Evolutionary conservation across 2,113 vertebrate species (phyloP), one percentile per base, ranked within the genome.

Genomic region (Mustelus asterias): DNA sequence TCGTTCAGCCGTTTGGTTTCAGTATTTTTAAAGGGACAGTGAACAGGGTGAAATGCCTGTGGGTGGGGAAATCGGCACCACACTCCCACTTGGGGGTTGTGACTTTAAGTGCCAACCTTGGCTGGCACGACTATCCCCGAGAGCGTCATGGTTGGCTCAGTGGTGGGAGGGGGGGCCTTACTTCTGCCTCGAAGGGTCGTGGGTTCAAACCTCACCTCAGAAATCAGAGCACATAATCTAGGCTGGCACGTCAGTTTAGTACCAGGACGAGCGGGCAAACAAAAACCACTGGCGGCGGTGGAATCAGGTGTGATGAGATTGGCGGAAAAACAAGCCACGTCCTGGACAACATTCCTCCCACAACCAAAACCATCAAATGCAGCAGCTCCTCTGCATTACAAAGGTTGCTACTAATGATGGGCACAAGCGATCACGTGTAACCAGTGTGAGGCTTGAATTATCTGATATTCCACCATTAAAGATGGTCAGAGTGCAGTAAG

Each of bases 1-100:
- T 85, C 41, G 67, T 2, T 37, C 58, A 48, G 41, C 29, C 44
- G 96, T 96, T 96, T 60, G 96, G 58, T 97, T 96, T 97, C 95
- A 96, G 96, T 96, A 95, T 76, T 11, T 97, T 69, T 95, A 95
- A 95, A 72, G 94, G 69, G 94, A 22, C 20, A 1, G 29, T 33
- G 33, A 33, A 2, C 72, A 33, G 72, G 72, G 26, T 76, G 26
- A 33, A n/a, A 33, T 20, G n/a, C 37, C 37, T 1, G n/a, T 37
- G 78, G 10, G 41, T 44, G 18, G 37, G 41, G 41, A 10, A 29
- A 44, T 89, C 24, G 3, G 24, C 24, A 54, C 48, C 44, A 26
- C 1, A 1, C 14, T 37, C 37, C 80, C 2, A 41, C 78, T 20
- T 37, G 37, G 24, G 5, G 11, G 26, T 24, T 9, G 9, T 44